phyloP scores from a whole-genome alignment of 2,888 invertebrate genomes.

The Limnephilus auricula region DNA sequence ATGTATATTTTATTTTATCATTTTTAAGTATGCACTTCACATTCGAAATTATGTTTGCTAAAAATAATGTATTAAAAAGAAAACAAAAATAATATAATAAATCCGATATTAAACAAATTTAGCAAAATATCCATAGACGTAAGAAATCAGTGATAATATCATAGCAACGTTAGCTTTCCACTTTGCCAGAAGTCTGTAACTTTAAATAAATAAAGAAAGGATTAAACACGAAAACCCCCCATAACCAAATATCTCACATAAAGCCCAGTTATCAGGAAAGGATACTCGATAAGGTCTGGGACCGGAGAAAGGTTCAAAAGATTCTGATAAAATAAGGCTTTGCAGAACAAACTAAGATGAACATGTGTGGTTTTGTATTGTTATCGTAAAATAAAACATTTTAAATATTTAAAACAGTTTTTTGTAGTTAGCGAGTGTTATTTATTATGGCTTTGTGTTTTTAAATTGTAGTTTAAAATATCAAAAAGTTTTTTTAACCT shows the following conservation, averaged over 20 bases:
- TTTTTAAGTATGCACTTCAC: too few species aligned
- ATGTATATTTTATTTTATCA: too few species aligned
- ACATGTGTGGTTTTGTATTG: not conserved
- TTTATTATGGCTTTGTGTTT: not conserved
- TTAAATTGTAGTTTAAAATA: not conserved
- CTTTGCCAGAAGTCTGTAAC: not conserved
- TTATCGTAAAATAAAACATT: not conserved
- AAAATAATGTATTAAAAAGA: not conserved
- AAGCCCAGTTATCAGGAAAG: not conserved
- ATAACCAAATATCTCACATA: not conserved
- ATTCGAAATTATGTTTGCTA: too few species aligned
- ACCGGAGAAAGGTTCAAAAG: not conserved
- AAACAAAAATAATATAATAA: not conserved
- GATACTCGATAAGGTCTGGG: not conserved
- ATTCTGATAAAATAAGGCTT: not conserved
- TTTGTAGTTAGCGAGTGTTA: not conserved
- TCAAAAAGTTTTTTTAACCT: not conserved
- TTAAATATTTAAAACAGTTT: not conserved
- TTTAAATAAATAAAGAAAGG: conserved; percentile 9
- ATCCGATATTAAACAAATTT: not conserved
- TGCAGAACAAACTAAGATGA: not conserved
- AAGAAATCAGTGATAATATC: not conserved
- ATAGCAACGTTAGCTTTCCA: not conserved
- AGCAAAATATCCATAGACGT: not conserved
- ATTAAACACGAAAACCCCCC: not conserved